A percentile compares a stretch with the other conserved stretches of the same genome.
Evolutionary conservation across 2,113 vertebrate genomes (phyloP).

Genomic region (Catharus bicknelli): DNA sequence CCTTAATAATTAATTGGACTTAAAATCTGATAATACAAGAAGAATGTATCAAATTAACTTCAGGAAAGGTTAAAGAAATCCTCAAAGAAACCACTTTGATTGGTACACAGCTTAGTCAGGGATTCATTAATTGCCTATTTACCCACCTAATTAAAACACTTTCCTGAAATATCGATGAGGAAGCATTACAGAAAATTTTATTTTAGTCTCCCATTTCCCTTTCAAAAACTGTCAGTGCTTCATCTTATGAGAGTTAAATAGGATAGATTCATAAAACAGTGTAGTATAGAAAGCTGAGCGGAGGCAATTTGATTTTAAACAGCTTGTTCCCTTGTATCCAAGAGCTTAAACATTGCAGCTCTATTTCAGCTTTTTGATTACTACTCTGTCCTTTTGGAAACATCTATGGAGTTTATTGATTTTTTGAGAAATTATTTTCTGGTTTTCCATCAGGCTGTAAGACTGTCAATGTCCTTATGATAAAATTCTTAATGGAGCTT

Average conservation of each 20-base stretch:
- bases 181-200: background rate
- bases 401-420: slow-evolving; percentile 20
- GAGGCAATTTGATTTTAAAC: slow-evolving; percentile 31
- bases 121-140: background rate
- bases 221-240: slow-evolving; percentile 8
- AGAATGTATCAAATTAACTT: background rate
- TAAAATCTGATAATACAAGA: background rate
- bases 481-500: background rate
- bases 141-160: background rate
- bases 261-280: background rate
- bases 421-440: slow-evolving; percentile 46
- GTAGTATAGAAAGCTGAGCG: slow-evolving; percentile 6
- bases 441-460: slow-evolving; percentile 48
- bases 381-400: background rate
- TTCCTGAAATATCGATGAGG: background rate
- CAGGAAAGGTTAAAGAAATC: background rate
- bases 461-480: slow-evolving; percentile 29
- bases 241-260: slow-evolving; percentile 7
- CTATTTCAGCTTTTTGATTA: slow-evolving; percentile 40
- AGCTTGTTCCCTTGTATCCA: background rate
- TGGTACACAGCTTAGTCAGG: background rate
- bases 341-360: slow-evolving; percentile 1
- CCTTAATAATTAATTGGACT: background rate
- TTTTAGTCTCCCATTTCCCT: background rate
- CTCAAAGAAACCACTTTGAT: background rate